Evolutionary conservation across 2,113 vertebrate species (phyloP).

Genomic region (Gila orcuttii): DNA sequence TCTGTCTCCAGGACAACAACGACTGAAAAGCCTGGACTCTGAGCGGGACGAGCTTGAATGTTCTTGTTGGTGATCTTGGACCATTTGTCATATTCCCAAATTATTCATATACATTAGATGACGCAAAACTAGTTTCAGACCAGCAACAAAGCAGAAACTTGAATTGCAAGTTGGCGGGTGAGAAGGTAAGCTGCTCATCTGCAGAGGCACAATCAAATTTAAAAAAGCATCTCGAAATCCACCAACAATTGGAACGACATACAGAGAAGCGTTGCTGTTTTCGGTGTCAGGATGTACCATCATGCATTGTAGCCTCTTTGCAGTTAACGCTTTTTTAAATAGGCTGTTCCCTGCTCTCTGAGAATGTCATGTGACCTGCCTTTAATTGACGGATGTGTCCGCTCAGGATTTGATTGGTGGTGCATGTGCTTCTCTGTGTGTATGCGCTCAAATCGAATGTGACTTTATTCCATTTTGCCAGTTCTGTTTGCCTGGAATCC

Average conservation of each 20-base stretch:
- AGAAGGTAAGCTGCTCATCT: not conserved
- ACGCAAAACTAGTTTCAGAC: constrained; percentile 17
- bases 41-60: not conserved
- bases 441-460: constrained; percentile 23
- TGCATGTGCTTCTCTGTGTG: constrained; percentile 45
- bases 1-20: constrained; percentile 38
- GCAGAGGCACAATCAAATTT: not conserved
- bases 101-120: constrained; percentile 4
- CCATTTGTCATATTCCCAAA: not conserved
- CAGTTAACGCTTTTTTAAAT: constrained; percentile 9
- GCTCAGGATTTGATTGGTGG: constrained; percentile 38
- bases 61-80: constrained; percentile 30
- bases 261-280: constrained; percentile 16
- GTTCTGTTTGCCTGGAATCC: constrained; percentile 33
- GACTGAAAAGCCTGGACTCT: constrained; percentile 38
- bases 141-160: constrained; percentile 14
- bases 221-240: constrained; percentile 8
- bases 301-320: not conserved
- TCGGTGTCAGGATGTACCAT: constrained; percentile 32
- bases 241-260: constrained; percentile 27
- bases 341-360: constrained; percentile 6
- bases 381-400: constrained; percentile 20
- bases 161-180: not conserved
- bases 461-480: constrained; percentile 17
- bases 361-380: constrained; percentile 23